Evolutionary conservation across 2,113 vertebrate genomes (phyloP), one percentile per base, ranked within the genome.

Genomic region (Pterocles burchelli): DNA sequence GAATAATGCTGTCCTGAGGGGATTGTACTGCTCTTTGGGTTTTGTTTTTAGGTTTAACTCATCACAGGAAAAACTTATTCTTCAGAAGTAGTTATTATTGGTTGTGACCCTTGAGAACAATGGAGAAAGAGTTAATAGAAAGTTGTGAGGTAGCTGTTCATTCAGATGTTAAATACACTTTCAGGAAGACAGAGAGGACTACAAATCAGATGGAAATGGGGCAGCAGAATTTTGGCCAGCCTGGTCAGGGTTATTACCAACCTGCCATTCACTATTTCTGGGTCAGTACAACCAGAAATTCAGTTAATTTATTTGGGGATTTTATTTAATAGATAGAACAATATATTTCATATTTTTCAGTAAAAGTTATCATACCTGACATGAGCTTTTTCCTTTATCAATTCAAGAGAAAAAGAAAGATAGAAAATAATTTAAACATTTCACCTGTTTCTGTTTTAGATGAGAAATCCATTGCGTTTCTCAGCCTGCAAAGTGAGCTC

Each of bases 21-120:
- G 74, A 95, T 88, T 91, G 26, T 13, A 55, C 83, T 76, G 68
- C 67, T 81, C 95, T 79, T 49, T 85, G 96, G 90, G 72, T 59
- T 96, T 95, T 97, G 88, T 95, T 97, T 97, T 95, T 96, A 96
- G 89, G 82, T 90, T 97, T 94, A 95, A 94, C 78, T 91, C 82
- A 67, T 85, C 88, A 73, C 45, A 80, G n/a, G 54, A 92, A 92
- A 95, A 77, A 80, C 54, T 93, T 66, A 29, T 62, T 84, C 92
- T 71, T 68, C 58, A 65, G 68, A 80, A 87, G 72, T 89, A 89
- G 93, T 94, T 86, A 85, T 91, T 90, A 97, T 38, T 84, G 90
- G 70, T 75, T 75, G 65, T 89, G 88, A 92, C 93, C 88, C 80
- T 84, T 49, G 68, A 90, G 76, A 94, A 68, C 57, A 92, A 61